Base-by-base conservation (phyloP, 1,140 invertebrate genomes). In the Microplitis mediator region DNA sequence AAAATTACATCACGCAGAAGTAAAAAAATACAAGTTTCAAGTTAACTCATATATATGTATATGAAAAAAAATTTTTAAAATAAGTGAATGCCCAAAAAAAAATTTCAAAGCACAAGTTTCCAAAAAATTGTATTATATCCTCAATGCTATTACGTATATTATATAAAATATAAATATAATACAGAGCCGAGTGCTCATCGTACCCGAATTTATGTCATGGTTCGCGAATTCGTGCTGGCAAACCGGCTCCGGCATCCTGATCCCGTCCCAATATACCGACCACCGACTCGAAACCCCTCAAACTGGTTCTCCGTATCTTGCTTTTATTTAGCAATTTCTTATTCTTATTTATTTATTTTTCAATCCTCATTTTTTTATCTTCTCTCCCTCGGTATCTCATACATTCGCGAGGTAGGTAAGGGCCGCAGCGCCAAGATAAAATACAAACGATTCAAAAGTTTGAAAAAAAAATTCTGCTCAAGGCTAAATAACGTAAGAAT, bases 401-500 rank as follows among this genome's bases (percentile, higher is more conserved):
- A 31, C 54, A 63, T 71, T 51, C 45, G 69, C 66, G 51, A 69
- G 66, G 60, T 69, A 69, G 66, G 66, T 63, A 63, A 68, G 66
- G 72, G 14, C 34, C 67, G n/a, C 8, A 13, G 13, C 13, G 35
- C 36, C 36, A 39, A 39, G 36, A 45, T 45, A 63, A 62, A 56
- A 63, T 50, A 35, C 6, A 4, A 63, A 66, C 50, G 35, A 58
- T 31, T 3, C 8, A 74, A 36, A 50, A 67, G 60, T 51, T 64
- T 60, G 16, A 39, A 34, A 50, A 65, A 60, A 56, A 61, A 61
- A 3, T 32, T 36, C 63, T 11, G 13, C 23, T 54, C 66, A 75
- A 72, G 70, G 74, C 65, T 56, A 75, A 72, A 72, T 71, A 39
- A 69, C 66, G 65, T 69, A 74, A 74, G 62, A 74, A 45, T 39